phyloP scores from a whole-genome alignment of 1,140 invertebrate species.

The Drosophila watanabei region DNA sequence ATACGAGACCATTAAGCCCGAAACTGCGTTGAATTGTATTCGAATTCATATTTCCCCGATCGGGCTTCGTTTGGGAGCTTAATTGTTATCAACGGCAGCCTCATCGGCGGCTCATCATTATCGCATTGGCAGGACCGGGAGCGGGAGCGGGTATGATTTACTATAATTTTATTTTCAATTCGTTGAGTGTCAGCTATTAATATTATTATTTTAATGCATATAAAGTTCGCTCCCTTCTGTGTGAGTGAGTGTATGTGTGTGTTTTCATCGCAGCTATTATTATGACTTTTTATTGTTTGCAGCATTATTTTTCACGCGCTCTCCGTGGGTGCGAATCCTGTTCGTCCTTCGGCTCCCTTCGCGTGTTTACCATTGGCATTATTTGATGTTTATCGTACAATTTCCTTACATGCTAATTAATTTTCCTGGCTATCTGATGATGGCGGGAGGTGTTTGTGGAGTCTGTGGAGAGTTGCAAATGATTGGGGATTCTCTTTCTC shows the following conservation, averaged over 20 bases:
- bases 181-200: constrained; percentile 79
- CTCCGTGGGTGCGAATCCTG: constrained; percentile 32
- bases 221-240: constrained; percentile 15
- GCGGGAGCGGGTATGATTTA: constrained; percentile 57
- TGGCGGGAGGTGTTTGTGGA: neutral
- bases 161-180: constrained; percentile 78
- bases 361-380: constrained; percentile 25
- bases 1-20: constrained; percentile 34
- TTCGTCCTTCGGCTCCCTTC: constrained; percentile 11
- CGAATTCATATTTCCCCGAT: constrained; percentile 32
- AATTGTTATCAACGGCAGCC: constrained; percentile 72
- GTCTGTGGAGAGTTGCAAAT: constrained; percentile 33
- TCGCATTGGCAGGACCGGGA: constrained; percentile 30
- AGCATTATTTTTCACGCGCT: constrained; percentile 37
- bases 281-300: constrained; percentile 69
- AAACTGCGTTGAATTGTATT: constrained; percentile 30
- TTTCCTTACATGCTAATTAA: constrained; percentile 79
- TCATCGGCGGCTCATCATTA: constrained; percentile 63
- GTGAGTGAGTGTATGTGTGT: constrained; percentile 3
- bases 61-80: constrained; percentile 54
- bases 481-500: constrained; percentile 24
- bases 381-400: constrained; percentile 72
- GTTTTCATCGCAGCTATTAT: constrained; percentile 66
- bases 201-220: constrained; percentile 72
- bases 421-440: constrained; percentile 51